These are phyloP conservation scores for Tipula unca DNA, from an alignment of 2,888 invertebrate species.

Conservation along the genomic window DNA sequence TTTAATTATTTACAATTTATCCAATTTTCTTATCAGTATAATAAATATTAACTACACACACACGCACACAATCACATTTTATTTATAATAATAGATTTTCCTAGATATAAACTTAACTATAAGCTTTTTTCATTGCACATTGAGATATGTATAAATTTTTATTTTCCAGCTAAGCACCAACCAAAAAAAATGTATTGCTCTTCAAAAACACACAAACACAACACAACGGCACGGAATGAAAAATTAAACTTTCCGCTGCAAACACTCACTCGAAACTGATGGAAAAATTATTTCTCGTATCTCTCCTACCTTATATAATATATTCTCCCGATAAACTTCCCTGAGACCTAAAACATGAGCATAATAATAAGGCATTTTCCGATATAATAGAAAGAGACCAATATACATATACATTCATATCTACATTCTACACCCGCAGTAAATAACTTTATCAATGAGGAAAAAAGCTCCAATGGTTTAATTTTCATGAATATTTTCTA, in stretches of 20 bases:
- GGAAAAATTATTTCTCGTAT: neutral
- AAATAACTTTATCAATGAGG: neutral
- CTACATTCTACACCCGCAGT: neutral
- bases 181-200: neutral
- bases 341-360: neutral
- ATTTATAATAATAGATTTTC: no score
- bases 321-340: neutral
- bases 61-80: neutral
- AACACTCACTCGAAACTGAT: neutral
- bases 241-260: neutral
- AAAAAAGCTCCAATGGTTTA: neutral
- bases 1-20: neutral
- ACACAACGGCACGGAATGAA: neutral
- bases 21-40: neutral
- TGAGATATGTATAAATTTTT: neutral
- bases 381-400: neutral
- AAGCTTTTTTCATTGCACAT: neutral
- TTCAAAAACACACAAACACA: neutral
- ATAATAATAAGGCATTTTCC: neutral
- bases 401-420: neutral
- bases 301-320: neutral
- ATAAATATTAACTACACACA: neutral
- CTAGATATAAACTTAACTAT: no score
- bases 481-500: neutral
- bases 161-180: neutral